A percentile compares a stretch with the other conserved stretches of the same genome.
Evolutionary conservation across 2,888 invertebrate species (phyloP).

Genomic region (Ormyrus thymus): DNA sequence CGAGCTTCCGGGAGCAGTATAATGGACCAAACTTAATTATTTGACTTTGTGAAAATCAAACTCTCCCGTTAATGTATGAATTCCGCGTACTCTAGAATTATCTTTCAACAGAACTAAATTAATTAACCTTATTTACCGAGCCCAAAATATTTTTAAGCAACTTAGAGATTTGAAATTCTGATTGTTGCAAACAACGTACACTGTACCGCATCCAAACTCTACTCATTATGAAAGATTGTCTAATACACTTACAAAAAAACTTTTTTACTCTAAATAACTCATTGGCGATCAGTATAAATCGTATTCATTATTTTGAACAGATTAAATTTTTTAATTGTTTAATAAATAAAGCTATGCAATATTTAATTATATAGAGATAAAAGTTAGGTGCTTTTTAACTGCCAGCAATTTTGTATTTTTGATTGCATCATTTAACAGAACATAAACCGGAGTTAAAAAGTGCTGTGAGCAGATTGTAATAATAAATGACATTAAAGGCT

Average conservation of each 20-base stretch:
- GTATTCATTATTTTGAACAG: too few species aligned
- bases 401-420: too few species aligned
- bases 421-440: too few species aligned
- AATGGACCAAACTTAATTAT: conserved; percentile 29
- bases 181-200: too few species aligned
- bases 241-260: too few species aligned
- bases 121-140: background rate
- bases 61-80: conserved; percentile 1
- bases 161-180: too few species aligned
- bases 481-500: conserved; percentile 29
- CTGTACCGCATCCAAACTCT: too few species aligned
- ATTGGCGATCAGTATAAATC: too few species aligned
- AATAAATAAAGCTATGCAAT: background rate
- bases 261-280: too few species aligned
- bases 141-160: too few species aligned
- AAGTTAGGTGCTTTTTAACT: background rate
- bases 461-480: conserved; percentile 5
- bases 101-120: background rate
- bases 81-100: conserved; percentile 11
- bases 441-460: background rate
- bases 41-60: conserved; percentile 30
- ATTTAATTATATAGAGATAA: conserved; percentile 5
- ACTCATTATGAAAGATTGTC: too few species aligned
- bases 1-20: background rate
- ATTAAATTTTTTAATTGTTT: background rate